Evolutionary conservation across 2,888 invertebrate genomes (phyloP), one percentile per base, ranked within the genome.

Genomic region (Dasysyrphus tricinctus): DNA sequence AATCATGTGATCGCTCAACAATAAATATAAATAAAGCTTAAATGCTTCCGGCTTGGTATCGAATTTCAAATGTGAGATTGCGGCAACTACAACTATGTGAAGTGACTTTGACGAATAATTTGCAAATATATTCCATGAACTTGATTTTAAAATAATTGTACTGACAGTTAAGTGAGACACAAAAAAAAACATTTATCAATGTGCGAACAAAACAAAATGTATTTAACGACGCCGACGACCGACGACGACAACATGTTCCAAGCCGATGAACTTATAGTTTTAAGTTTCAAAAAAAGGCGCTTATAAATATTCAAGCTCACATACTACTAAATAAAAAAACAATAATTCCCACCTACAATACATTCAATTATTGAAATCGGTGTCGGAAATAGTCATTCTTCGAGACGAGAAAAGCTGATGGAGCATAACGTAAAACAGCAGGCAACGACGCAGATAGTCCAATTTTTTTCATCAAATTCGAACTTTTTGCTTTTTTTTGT

Each of bases 1-100:
- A 19, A 44, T 82, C 80, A 80, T 80, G 80, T 85, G 80, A 85
- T 80, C 24, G 32, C 39, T 65, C 6, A 63, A 72, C 12, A 59
- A 59, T 39, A 51, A 57, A 69, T 24, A 56, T 24, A 56, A 44
- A 34, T 16, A 16, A 65, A 59, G 37, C 59, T 56, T 39, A 49
- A 73, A 63, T 69, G 51, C 57, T 80, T 85, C 80, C 85, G 76
- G 67, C 54, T 69, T 73, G 4, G 49, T 73, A 73, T 80, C 37
- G 14, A 2, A n/a, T 76, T 84, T 76, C 56, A 49, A 65, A 73
- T 19, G 44, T 16, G 14, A 69, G 56, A 51, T 32, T 32, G n/a
- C 63, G 37, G 19, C n/a, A n/a, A n/a, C 34, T 14, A 19, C 34
- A 12, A 19, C n/a, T 19, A 12, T 70, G 19, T 32, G 61, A 72